These are phyloP conservation scores for Poecilia latipinna DNA, from an alignment of 2,113 vertebrate genomes.

Conservation along the genomic window DNA sequence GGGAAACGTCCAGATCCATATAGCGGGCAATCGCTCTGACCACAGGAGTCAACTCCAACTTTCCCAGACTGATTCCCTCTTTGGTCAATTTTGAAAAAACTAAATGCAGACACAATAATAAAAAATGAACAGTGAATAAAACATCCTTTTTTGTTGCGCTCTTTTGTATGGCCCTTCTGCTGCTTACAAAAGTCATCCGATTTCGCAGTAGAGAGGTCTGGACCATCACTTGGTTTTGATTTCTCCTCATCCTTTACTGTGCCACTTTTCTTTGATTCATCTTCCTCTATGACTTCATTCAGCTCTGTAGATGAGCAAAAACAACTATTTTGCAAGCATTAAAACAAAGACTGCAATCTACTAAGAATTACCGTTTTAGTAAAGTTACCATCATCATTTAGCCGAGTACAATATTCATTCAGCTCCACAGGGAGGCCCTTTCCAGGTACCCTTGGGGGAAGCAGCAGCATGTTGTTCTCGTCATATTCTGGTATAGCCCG, in stretches of 20 bases:
- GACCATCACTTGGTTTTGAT: constrained; percentile 17
- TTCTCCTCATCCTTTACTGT: constrained; percentile 42
- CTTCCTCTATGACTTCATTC: neutral
- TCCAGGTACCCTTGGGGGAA: constrained; percentile 84
- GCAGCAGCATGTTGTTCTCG: constrained; percentile 76
- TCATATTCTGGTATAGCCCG: constrained; percentile 80
- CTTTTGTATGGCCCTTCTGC: neutral
- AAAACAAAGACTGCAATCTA: constrained; percentile 1
- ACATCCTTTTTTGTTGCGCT: neutral
- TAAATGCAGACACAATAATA: neutral
- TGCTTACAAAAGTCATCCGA: constrained; percentile 39
- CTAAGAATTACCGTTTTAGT: neutral
- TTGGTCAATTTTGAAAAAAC: constrained; percentile 50
- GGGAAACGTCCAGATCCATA: constrained; percentile 75
- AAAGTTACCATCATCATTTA: constrained; percentile 64
- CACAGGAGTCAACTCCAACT: constrained; percentile 78
- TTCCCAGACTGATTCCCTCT: constrained; percentile 57
- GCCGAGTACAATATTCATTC: constrained; percentile 73
- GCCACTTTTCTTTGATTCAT: constrained; percentile 44
- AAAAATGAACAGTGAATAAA: neutral
- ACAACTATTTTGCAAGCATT: neutral
- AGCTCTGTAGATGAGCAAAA: constrained; percentile 35
- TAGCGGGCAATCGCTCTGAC: constrained; percentile 77
- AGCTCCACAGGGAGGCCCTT: constrained; percentile 86
- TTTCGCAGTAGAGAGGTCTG: constrained; percentile 14